Evolutionary conservation across 2,888 invertebrate species (phyloP).

Genomic region (Carcina quercana): DNA sequence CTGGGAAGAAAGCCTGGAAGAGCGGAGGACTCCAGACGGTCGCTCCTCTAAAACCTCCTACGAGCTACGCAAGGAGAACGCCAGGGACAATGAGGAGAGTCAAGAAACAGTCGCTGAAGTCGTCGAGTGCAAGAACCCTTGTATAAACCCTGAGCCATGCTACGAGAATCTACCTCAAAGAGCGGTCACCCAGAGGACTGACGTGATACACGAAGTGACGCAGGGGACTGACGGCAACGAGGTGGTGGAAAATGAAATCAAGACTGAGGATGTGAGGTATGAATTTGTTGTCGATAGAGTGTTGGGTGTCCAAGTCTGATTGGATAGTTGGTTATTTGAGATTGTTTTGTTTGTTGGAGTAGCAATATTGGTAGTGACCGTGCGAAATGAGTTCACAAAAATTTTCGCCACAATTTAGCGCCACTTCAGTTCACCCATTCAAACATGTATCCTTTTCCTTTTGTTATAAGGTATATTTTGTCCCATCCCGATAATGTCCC

Average conservation of each 20-base stretch:
- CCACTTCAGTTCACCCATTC: no score
- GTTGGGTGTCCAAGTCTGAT: conserved; percentile 88
- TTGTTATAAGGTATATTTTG: no score
- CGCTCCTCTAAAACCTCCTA: conserved; percentile 62
- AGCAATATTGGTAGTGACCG: no score
- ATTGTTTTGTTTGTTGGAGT: no score
- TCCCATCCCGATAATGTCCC: no score
- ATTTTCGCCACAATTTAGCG: no score
- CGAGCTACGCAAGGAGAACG: conserved; percentile 40
- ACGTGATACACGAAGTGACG: no score
- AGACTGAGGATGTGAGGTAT: conserved; percentile 76
- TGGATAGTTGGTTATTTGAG: conserved; percentile 2
- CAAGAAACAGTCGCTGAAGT: conserved; percentile 18
- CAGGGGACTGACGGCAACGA: conserved; percentile 45
- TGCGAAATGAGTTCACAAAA: no score
- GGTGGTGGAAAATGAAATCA: conserved; percentile 30
- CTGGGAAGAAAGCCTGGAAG: conserved; percentile 62
- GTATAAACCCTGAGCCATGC: conserved; percentile 31
- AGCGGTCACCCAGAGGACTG: no score
- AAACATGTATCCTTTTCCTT: no score
- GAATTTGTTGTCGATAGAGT: conserved; percentile 89
- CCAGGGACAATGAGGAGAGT: conserved; percentile 2
- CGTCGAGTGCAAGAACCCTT: conserved; percentile 57
- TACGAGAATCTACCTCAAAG: conserved; percentile 23
- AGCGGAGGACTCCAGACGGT: conserved; percentile 60